Conservation (phyloP, 1,140 invertebrate genomes). For the Bombus superbus region DNA sequence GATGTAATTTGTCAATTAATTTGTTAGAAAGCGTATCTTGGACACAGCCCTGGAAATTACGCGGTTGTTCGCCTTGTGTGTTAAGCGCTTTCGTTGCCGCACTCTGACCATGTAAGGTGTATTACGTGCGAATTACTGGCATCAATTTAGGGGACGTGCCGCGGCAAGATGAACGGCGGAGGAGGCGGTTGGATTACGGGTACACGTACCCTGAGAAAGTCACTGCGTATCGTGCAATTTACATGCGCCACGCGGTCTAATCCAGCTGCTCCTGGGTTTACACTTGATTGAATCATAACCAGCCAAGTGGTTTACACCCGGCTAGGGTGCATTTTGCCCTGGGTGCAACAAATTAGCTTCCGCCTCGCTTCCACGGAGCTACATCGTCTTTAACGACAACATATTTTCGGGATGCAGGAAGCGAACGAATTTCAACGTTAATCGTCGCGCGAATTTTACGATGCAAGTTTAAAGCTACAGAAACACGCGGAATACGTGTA, state of each 20-base stretch:
- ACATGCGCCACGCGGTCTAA: slow-evolving; percentile 33
- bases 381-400: not conserved
- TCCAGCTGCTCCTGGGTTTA: slow-evolving; percentile 45
- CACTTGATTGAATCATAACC: slow-evolving; percentile 62
- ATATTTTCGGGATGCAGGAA: not conserved
- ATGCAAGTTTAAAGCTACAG: too few species aligned
- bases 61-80: not conserved
- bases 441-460: not conserved
- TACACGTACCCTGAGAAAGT: slow-evolving; percentile 43
- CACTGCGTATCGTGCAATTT: slow-evolving; percentile 57
- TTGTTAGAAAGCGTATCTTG: not conserved
- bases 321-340: slow-evolving; percentile 17
- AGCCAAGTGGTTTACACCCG: slow-evolving; percentile 34
- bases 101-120: slow-evolving; percentile 16
- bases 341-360: slow-evolving; percentile 55
- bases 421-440: not conserved
- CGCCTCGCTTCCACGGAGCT: not conserved
- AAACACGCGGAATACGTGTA: too few species aligned
- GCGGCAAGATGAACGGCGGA: slow-evolving; percentile 34
- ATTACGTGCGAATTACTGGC: slow-evolving; percentile 40
- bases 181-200: slow-evolving; percentile 14
- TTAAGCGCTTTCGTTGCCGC: not conserved
- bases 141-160: slow-evolving; percentile 33
- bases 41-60: not conserved
- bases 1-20: not conserved